Percentiles rank a stretch among this genome's conserved stretches.
Evolutionary conservation across 1,140 invertebrate species (phyloP).

Genomic region (Tetragnatha versicolor): DNA sequence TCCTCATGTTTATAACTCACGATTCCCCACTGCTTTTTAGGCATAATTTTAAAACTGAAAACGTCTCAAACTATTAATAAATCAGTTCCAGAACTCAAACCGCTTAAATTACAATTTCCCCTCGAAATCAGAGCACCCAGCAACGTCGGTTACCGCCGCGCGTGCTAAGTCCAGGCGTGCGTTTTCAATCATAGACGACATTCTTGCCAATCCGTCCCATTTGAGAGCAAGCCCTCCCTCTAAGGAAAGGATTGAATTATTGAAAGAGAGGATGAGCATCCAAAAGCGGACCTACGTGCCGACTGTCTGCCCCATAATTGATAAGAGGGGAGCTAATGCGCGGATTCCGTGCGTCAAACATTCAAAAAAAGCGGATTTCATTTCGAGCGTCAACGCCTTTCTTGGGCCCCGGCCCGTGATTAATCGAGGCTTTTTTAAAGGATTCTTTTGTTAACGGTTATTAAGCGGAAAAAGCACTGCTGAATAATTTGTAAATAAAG

Average conservation of each 20-base stretch:
- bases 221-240: neutral
- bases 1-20: too few species aligned
- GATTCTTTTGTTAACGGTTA: constrained; percentile 47
- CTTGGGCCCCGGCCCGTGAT: neutral
- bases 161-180: too few species aligned
- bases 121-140: too few species aligned
- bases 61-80: too few species aligned
- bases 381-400: constrained; percentile 43
- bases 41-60: too few species aligned
- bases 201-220: too few species aligned
- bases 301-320: constrained; percentile 40
- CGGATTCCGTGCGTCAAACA: constrained; percentile 23
- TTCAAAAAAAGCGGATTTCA: constrained; percentile 24
- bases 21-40: too few species aligned
- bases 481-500: constrained; percentile 44
- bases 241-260: constrained; percentile 27
- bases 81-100: too few species aligned
- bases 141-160: too few species aligned
- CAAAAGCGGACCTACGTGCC: constrained; percentile 12
- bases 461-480: constrained; percentile 30
- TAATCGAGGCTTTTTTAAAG: constrained; percentile 16
- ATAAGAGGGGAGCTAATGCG: constrained; percentile 47
- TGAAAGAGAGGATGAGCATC: neutral
- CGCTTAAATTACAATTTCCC: too few species aligned
- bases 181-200: too few species aligned